Evolutionary conservation across 2,113 vertebrate species (phyloP).

Genomic region (Hippocampus abdominalis): DNA sequence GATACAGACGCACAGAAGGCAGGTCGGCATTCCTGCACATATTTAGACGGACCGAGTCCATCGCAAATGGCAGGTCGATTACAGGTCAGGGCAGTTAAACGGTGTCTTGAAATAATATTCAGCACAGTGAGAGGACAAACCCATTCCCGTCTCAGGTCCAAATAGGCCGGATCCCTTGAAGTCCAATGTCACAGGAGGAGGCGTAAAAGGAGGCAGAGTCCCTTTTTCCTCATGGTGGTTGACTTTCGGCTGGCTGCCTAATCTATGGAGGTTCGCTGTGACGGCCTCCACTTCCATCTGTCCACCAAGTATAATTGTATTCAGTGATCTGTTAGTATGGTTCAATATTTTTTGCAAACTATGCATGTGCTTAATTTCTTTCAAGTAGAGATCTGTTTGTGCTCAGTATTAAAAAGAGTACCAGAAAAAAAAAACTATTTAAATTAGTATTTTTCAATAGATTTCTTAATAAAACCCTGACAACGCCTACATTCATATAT

Average conservation of each 20-base stretch:
- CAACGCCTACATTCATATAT: no score
- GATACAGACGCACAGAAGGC: slow-evolving; percentile 76
- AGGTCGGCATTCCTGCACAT: slow-evolving; percentile 74
- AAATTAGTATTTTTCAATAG: no score
- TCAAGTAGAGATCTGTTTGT: background rate
- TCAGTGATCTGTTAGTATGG: background rate
- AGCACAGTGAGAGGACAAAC: slow-evolving; percentile 52
- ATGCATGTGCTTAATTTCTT: background rate
- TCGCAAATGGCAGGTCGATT: background rate
- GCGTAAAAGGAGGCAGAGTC: slow-evolving; percentile 14
- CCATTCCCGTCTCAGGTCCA: slow-evolving; percentile 49
- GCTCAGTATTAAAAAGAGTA: background rate
- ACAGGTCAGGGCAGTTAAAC: no score
- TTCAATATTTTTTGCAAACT: background rate
- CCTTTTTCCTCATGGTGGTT: slow-evolving; percentile 20
- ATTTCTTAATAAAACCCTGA: no score
- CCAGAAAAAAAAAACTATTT: background rate
- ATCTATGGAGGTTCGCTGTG: slow-evolving; percentile 21
- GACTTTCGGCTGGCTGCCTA: slow-evolving; percentile 3
- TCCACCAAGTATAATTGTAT: background rate
- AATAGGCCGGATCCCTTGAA: slow-evolving; percentile 45
- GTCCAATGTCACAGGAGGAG: slow-evolving; percentile 21
- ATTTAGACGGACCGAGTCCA: background rate
- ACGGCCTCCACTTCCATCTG: slow-evolving; percentile 56
- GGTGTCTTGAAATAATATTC: no score